phyloP scores from a whole-genome alignment of 2,888 invertebrate genomes.

The Carabus problematicus region DNA sequence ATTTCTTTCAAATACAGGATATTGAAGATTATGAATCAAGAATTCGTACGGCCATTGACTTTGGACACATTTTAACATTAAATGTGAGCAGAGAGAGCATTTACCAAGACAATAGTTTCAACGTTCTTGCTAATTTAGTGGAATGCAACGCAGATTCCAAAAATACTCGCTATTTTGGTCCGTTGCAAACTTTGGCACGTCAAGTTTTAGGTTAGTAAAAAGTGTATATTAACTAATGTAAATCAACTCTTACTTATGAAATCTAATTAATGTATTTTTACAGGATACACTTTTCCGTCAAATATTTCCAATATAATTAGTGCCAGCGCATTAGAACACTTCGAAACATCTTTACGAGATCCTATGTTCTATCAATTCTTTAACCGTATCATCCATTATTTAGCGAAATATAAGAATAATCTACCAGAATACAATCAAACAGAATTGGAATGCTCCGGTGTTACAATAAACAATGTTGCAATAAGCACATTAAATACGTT shows the following conservation, averaged over 20 bases:
- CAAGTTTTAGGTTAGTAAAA: constrained; percentile 66
- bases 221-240: too few relatives aligned
- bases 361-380: constrained; percentile 74
- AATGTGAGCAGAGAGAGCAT: constrained; percentile 66
- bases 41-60: constrained; percentile 66
- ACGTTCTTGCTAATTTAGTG: constrained; percentile 70
- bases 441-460: constrained; percentile 67
- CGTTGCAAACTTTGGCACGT: constrained; percentile 65
- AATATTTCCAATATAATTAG: constrained; percentile 58
- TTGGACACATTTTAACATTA: constrained; percentile 59
- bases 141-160: constrained; percentile 71
- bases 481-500: constrained; percentile 72
- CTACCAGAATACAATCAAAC: constrained; percentile 68
- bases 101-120: constrained; percentile 67
- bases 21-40: constrained; percentile 62
- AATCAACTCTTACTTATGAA: too few relatives aligned
- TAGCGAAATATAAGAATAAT: constrained; percentile 66
- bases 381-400: constrained; percentile 67
- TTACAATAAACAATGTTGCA: constrained; percentile 68
- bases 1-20: constrained; percentile 58
- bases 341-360: constrained; percentile 71
- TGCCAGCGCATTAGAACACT: constrained; percentile 70
- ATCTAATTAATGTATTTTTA: too few relatives aligned
- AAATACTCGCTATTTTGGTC: constrained; percentile 66
- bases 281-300: constrained; percentile 46